Evolutionary conservation across 1,140 invertebrate species (phyloP).

Genomic region (Eubasilissa regina): DNA sequence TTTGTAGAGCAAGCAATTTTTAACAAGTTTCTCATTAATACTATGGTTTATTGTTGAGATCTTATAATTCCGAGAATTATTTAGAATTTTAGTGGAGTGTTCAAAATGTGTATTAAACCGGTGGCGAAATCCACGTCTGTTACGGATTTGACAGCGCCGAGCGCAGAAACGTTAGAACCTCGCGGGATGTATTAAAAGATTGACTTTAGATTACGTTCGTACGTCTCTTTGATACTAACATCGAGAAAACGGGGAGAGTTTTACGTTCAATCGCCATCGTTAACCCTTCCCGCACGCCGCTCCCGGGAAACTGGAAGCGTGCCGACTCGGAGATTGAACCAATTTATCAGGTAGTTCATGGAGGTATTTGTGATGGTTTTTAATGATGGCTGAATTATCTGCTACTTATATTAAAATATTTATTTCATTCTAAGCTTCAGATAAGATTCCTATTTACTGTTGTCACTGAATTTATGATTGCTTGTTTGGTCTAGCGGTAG

Average conservation of each 20-base stretch:
- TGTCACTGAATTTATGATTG: too few species aligned
- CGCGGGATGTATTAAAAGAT: constrained; percentile 30
- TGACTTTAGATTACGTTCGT: constrained; percentile 37
- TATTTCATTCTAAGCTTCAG: too few species aligned
- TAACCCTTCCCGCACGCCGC: not conserved
- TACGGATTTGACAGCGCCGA: not conserved
- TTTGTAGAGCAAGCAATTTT: too few species aligned
- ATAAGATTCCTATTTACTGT: too few species aligned
- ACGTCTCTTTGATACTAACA: constrained; percentile 30
- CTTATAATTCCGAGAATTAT: too few species aligned
- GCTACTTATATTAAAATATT: too few species aligned
- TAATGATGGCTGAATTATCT: constrained; percentile 7
- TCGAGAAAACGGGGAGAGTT: constrained; percentile 18
- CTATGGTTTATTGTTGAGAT: too few species aligned
- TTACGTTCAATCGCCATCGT: constrained; percentile 27
- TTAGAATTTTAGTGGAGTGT: too few species aligned
- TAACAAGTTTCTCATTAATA: too few species aligned
- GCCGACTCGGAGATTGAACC: constrained; percentile 29
- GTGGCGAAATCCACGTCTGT: too few species aligned
- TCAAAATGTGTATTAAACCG: too few species aligned
- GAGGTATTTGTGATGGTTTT: constrained; percentile 9
- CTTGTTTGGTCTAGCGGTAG: too few species aligned
- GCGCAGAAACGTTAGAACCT: not conserved
- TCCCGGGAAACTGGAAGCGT: not conserved
- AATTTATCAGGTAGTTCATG: constrained; percentile 6